Conservation (phyloP, 2,888 invertebrate genomes). For the Flexamia atlantica region DNA sequence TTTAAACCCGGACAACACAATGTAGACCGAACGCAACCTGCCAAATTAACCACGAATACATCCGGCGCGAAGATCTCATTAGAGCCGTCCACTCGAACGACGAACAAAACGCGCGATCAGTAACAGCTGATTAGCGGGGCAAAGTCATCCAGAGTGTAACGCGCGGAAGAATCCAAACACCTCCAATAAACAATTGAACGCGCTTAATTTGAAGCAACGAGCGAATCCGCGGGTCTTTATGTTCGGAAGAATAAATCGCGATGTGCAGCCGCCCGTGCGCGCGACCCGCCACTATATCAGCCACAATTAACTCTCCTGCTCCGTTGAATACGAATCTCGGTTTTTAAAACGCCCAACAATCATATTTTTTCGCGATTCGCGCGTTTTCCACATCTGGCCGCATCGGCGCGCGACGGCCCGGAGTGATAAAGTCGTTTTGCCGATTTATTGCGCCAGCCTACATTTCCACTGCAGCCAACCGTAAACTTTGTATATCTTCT, state of each 20-base stretch:
- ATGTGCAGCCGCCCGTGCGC: slow-evolving; percentile 4
- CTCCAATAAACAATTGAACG: slow-evolving; percentile 59
- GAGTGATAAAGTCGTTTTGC: slow-evolving; percentile 38
- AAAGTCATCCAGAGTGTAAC: slow-evolving; percentile 49
- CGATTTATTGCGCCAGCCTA: slow-evolving; percentile 51
- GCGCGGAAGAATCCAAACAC: slow-evolving; percentile 57
- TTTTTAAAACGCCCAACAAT: slow-evolving; percentile 55
- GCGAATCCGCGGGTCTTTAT: slow-evolving; percentile 50
- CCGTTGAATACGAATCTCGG: slow-evolving; percentile 44
- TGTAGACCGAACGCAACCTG: too few relatives aligned
- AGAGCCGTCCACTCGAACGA: background rate
- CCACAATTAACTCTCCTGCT: slow-evolving; percentile 58
- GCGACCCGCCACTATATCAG: slow-evolving; percentile 39
- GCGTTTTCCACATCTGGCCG: slow-evolving; percentile 50
- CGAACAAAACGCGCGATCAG: background rate
- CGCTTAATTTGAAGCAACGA: slow-evolving; percentile 59
- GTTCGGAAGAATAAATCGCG: slow-evolving; percentile 53
- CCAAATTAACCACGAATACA: background rate
- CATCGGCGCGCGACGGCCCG: slow-evolving; percentile 46
- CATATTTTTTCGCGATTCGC: slow-evolving; percentile 49
- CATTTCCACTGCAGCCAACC: slow-evolving; percentile 52
- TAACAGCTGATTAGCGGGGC: slow-evolving; percentile 56
- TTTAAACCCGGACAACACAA: too few relatives aligned
- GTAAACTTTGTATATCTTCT: slow-evolving; percentile 54
- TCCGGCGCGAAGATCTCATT: background rate